phyloP scores from a whole-genome alignment of 2,888 invertebrate genomes.

The Agonopterix arenella region DNA sequence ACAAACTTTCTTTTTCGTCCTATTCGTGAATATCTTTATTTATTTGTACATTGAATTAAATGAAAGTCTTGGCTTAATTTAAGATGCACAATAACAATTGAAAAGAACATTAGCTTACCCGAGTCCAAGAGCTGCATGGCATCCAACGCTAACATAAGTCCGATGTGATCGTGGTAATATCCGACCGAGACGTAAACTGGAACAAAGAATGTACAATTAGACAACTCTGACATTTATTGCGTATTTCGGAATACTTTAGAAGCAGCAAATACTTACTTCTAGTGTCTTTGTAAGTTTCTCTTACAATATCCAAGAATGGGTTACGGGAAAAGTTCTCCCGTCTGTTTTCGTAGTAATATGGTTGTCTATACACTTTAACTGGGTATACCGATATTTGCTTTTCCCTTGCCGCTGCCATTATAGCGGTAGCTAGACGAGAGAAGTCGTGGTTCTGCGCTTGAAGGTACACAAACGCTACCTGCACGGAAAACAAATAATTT shows the following conservation, averaged over 20 bases:
- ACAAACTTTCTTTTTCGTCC: neutral
- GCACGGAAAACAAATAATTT: constrained; percentile 11
- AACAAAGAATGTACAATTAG: constrained; percentile 24
- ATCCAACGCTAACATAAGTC: constrained; percentile 91
- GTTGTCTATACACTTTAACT: constrained; percentile 55
- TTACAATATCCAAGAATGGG: constrained; percentile 89
- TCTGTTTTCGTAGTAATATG: constrained; percentile 80
- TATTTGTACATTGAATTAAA: neutral
- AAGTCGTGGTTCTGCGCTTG: constrained; percentile 86
- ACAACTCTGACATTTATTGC: constrained; percentile 1
- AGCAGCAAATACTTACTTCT: constrained; percentile 81
- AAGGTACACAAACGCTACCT: constrained; percentile 91
- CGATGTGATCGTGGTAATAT: constrained; percentile 93
- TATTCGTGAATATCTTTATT: neutral
- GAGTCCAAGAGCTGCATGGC: constrained; percentile 87
- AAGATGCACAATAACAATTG: too few species aligned
- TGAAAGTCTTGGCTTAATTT: too few species aligned
- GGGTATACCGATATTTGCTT: constrained; percentile 84
- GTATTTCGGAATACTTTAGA: neutral
- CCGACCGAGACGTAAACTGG: constrained; percentile 96
- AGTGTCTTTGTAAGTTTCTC: constrained; percentile 89
- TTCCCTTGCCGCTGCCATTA: constrained; percentile 82
- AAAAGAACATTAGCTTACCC: constrained; percentile 63
- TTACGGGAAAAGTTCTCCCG: constrained; percentile 87
- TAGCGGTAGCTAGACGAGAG: constrained; percentile 86